These are phyloP conservation scores for Mormyrus lacerda DNA, from an alignment of 2,113 vertebrate species.

Conservation along the genomic window DNA sequence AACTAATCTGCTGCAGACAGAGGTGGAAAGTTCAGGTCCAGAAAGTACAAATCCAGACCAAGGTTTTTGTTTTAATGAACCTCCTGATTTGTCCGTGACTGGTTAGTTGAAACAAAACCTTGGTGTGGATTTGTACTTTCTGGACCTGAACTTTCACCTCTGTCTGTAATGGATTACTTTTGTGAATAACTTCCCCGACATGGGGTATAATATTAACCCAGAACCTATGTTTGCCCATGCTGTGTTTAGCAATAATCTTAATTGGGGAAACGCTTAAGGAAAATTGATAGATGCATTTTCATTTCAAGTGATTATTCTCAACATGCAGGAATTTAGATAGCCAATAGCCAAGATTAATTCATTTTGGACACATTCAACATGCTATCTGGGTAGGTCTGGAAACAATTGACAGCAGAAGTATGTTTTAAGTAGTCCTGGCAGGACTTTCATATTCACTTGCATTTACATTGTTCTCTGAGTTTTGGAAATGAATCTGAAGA, in stretches of 20 bases:
- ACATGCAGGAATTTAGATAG: not conserved
- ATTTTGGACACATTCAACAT: not conserved
- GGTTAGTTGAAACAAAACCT: not conserved
- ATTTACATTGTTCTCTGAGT: not conserved
- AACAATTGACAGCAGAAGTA: not conserved
- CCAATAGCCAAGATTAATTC: not conserved
- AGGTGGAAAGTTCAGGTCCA: not conserved
- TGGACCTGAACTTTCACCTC: not conserved
- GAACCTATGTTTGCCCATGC: not conserved
- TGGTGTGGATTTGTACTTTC: not conserved
- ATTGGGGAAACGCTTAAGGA: not conserved
- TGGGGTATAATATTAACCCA: not conserved
- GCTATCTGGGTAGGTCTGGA: not conserved
- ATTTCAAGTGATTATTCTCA: conserved; percentile 6
- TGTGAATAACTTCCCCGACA: not conserved
- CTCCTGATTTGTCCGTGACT: not conserved
- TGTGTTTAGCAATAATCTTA: not conserved
- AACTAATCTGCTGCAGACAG: not conserved
- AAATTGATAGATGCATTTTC: not conserved
- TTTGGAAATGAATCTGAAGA: not conserved
- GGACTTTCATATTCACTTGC: not conserved
- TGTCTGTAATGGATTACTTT: not conserved
- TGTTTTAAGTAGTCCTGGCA: not conserved
- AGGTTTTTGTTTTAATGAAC: not conserved
- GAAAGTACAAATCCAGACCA: not conserved